Conservation (phyloP, 2,888 invertebrate species). For the Tillus elongatus region DNA sequence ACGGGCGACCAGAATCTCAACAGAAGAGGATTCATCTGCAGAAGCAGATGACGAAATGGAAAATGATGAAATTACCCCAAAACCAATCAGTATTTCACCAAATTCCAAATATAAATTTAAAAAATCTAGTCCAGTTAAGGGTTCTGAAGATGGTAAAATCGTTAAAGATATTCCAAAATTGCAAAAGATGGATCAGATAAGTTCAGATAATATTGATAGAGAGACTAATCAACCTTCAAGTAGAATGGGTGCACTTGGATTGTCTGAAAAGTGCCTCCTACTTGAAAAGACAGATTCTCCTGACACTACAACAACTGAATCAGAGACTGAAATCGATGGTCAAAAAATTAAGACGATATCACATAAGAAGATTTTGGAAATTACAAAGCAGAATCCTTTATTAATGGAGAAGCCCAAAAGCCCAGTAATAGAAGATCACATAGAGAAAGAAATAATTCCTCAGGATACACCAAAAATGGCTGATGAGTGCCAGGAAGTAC, state of each 20-base stretch:
- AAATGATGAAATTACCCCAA: slow-evolving; percentile 50
- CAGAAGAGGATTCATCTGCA: slow-evolving; percentile 54
- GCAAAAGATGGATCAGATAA: slow-evolving; percentile 16
- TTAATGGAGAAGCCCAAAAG: slow-evolving; percentile 8
- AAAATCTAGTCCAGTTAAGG: slow-evolving; percentile 38
- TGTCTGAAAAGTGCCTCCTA: too few species aligned
- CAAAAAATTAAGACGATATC: slow-evolving; percentile 42
- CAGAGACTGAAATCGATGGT: slow-evolving; percentile 42
- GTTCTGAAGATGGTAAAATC: slow-evolving; percentile 41
- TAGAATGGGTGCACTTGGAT: slow-evolving; percentile 14
- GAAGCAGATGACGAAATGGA: slow-evolving; percentile 63
- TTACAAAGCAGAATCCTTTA: slow-evolving; percentile 12
- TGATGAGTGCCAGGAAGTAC: slow-evolving; percentile 6
- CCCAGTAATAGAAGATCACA: too few species aligned
- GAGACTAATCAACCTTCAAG: slow-evolving; percentile 18
- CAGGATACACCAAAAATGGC: not conserved
- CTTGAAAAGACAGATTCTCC: slow-evolving; percentile 25
- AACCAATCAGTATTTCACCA: slow-evolving; percentile 30
- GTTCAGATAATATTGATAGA: slow-evolving; percentile 8
- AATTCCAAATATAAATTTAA: slow-evolving; percentile 40
- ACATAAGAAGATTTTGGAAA: slow-evolving; percentile 36
- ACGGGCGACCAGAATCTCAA: slow-evolving; percentile 39
- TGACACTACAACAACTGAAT: slow-evolving; percentile 37
- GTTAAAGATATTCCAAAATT: slow-evolving; percentile 23
- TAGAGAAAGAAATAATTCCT: not conserved